These are phyloP conservation scores for Drosophila picticornis DNA, from an alignment of 2,888 invertebrate species.

Conservation along the genomic window DNA sequence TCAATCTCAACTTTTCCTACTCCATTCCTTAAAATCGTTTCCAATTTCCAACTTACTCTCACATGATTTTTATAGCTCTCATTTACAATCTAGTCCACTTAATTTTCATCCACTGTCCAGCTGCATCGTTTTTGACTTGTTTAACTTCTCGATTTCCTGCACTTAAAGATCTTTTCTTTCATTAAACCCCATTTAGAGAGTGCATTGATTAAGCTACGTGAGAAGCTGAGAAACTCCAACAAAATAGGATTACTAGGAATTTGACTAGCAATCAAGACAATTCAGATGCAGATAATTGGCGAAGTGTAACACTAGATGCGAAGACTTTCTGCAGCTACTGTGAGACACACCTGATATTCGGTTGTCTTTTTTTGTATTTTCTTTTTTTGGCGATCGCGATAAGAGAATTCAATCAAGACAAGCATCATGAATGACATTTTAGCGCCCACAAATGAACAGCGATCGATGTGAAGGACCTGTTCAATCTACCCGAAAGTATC, in stretches of 20 bases:
- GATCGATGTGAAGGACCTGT: conserved; percentile 49
- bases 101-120: background rate
- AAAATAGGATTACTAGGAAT: conserved; percentile 53
- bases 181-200: conserved; percentile 18
- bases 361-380: background rate
- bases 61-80: background rate
- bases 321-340: conserved; percentile 37
- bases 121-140: conserved; percentile 4
- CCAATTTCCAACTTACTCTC: background rate
- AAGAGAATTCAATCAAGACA: conserved; percentile 65
- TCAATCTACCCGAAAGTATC: conserved; percentile 64
- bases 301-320: conserved; percentile 56
- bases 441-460: conserved; percentile 54
- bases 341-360: conserved; percentile 33
- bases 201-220: conserved; percentile 49
- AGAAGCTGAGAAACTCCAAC: conserved; percentile 21
- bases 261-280: conserved; percentile 54
- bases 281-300: conserved; percentile 56
- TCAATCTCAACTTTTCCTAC: background rate
- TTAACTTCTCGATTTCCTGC: conserved; percentile 41
- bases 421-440: conserved; percentile 65
- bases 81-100: background rate
- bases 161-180: conserved; percentile 5
- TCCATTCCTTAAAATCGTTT: background rate
- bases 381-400: conserved; percentile 27